Evolutionary conservation across 2,888 invertebrate genomes (phyloP).

Genomic region (Stegana nigrithorax): DNA sequence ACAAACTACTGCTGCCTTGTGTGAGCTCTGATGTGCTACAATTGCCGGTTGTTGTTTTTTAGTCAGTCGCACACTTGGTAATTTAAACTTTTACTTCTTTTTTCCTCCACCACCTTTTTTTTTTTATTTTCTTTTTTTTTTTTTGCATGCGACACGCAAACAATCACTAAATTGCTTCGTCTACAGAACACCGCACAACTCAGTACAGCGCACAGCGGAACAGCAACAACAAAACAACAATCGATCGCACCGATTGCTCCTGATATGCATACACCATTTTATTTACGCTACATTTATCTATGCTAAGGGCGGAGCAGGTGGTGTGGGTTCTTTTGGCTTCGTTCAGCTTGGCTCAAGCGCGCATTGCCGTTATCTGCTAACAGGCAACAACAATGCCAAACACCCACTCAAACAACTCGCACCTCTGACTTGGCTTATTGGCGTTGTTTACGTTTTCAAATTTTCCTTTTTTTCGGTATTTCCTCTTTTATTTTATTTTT

Average conservation of each 20-base stretch:
- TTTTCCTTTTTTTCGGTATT: neutral
- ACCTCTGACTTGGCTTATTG: neutral
- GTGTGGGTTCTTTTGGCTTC: too few species aligned
- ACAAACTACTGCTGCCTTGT: too few species aligned
- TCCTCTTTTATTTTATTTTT: neutral
- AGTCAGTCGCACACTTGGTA: constrained; percentile 5
- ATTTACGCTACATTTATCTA: constrained; percentile 18
- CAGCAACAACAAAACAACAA: too few species aligned
- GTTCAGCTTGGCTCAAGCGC: too few species aligned
- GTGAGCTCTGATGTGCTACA: too few species aligned
- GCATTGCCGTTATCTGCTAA: too few species aligned
- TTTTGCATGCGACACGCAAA: constrained; percentile 22
- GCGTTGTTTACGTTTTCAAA: neutral
- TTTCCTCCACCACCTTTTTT: neutral
- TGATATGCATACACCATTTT: neutral
- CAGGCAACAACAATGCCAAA: too few species aligned
- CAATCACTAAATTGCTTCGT: constrained; percentile 15
- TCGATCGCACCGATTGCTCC: too few species aligned
- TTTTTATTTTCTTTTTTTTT: neutral
- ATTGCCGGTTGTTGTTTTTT: too few species aligned
- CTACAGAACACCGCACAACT: neutral
- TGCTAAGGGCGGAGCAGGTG: too few species aligned
- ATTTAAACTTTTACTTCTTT: constrained; percentile 13
- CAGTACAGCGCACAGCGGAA: too few species aligned
- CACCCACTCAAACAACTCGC: too few species aligned